phyloP scores from a whole-genome alignment of 2,888 invertebrate genomes.

The Archips crataeganus region DNA sequence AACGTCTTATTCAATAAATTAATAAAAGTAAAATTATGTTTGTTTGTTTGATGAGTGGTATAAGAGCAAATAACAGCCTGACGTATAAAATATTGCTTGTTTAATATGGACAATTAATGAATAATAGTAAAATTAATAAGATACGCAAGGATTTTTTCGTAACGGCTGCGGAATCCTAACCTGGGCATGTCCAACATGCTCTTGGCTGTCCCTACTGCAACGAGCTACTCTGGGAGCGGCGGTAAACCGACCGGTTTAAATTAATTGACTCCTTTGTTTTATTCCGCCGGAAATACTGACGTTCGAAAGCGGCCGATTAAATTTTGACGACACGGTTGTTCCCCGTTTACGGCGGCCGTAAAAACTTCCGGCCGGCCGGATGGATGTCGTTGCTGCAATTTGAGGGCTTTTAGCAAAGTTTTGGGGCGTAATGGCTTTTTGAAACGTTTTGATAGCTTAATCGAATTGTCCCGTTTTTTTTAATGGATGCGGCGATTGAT shows the following conservation, averaged over 20 bases:
- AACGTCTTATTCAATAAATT: too few species aligned
- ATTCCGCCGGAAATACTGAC: conserved; percentile 51
- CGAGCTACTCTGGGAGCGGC: conserved; percentile 11
- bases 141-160: too few species aligned
- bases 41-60: too few species aligned
- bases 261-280: conserved; percentile 71
- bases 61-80: too few species aligned
- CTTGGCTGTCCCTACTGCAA: conserved; percentile 6
- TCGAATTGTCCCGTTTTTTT: conserved; percentile 20
- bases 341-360: conserved; percentile 57
- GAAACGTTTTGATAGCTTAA: conserved; percentile 30
- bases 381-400: conserved; percentile 38
- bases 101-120: too few species aligned
- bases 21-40: too few species aligned
- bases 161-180: too few species aligned
- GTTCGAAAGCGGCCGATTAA: conserved; percentile 53
- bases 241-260: conserved; percentile 59
- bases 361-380: conserved; percentile 51
- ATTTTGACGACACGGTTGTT: conserved; percentile 56
- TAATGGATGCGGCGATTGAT: neutral
- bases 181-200: too few species aligned
- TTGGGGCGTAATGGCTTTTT: conserved; percentile 27
- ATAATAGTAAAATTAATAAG: too few species aligned
- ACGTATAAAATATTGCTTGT: too few species aligned
- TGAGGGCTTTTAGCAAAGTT: conserved; percentile 35